Percentiles rank a stretch among this genome's conserved stretches.
These are phyloP conservation scores for Zaprionus kolodkinae DNA, from an alignment of 1,140 invertebrate species.

Conservation along the genomic window DNA sequence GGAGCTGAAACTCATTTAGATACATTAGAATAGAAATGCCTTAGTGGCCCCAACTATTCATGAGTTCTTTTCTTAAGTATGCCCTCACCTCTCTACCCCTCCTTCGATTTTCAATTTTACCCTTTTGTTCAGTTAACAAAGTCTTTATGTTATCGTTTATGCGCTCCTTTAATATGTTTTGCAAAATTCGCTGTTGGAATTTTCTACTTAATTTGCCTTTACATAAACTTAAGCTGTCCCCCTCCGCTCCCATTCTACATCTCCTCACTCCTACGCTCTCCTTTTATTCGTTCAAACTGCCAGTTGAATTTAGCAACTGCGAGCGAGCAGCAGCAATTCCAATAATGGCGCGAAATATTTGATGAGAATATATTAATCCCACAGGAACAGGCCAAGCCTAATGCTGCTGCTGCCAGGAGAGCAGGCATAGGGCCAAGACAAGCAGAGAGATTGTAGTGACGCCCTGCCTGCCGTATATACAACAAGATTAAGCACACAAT, in stretches of 20 bases:
- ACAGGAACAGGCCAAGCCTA: conserved; percentile 37
- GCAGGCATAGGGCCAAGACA: conserved; percentile 40
- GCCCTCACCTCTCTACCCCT: neutral
- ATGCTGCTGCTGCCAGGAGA: conserved; percentile 36
- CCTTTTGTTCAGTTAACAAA: conserved; percentile 3
- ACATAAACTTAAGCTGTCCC: conserved; percentile 21
- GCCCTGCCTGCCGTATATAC: conserved; percentile 63
- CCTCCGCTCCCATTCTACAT: neutral
- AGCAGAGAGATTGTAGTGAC: conserved; percentile 52
- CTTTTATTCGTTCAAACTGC: conserved; percentile 11
- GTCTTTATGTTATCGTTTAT: neutral
- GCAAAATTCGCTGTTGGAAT: neutral
- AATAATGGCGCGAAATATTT: conserved; percentile 83
- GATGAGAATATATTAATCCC: conserved; percentile 82
- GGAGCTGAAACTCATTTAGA: neutral
- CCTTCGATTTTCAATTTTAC: neutral
- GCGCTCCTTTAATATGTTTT: neutral
- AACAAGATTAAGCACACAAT: conserved; percentile 81
- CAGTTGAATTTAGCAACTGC: conserved; percentile 24
- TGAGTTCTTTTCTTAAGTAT: neutral
- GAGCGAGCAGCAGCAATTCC: conserved; percentile 54
- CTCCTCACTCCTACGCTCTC: neutral
- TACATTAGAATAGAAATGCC: neutral
- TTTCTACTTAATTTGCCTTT: conserved; percentile 31
- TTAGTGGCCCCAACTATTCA: neutral